Base-by-base conservation (phyloP, 2,888 invertebrate genomes). In the Drosophila longiperda region DNA sequence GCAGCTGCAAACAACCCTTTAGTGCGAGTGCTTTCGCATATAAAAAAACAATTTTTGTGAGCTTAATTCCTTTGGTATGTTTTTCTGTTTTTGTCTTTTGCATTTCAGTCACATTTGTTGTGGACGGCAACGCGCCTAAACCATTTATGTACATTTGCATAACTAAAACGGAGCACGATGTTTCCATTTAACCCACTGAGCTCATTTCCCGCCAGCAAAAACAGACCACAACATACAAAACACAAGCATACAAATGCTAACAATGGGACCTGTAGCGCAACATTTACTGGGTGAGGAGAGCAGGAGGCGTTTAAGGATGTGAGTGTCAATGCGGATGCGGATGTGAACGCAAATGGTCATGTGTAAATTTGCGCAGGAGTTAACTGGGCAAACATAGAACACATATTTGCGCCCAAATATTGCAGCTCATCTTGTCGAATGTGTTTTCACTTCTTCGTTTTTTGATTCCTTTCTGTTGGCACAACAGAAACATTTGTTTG, bases 151-250 rank as follows among this genome's bases (percentile, higher is more conserved):
- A 78, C 83, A 81, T 80, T 75, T 74, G 58, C 74, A 74, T 69
- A 72, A 75, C 68, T 68, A 67, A 75, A 77, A 60, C 63, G 58
- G 55, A 58, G 26, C 57, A 67, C 70, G 78, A 78, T 82, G 84
- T 76, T 80, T 82, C 80, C 84, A 85, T 85, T 85, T 85, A 85
- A 87, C 87, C 85, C 84, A 86, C 84, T 86, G 84, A 82, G 87
- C 84, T 84, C 80, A 80, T 83, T 85, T 83, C 60, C 59, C 69
- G 73, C 66, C 67, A 75, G 73, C 80, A 76, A 70, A 82, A 73
- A 73, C 80, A 68, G 61, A 65, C 69, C 82, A 15, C 57, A 40
- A 68, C 48, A 64, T 23, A 64, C 55, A 57, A 48, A 29, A 52
- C 45, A 60, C 64, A 38, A n/a, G 58, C 75, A 70, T 53, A 80